Conservation (phyloP, 2,888 invertebrate genomes). For the Tyria jacobaeae region DNA sequence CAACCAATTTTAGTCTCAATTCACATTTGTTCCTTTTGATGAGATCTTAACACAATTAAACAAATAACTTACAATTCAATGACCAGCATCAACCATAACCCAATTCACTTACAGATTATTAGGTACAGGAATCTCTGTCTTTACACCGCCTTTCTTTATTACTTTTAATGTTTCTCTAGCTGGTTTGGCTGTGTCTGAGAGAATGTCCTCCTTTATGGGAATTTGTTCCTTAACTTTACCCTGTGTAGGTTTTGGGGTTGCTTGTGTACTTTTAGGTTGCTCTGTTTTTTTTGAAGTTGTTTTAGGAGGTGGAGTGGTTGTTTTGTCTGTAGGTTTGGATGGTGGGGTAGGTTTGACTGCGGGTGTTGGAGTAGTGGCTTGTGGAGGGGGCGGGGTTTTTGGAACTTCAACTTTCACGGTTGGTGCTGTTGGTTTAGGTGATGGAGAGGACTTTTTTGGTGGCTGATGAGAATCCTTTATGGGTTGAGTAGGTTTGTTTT, state of each 20-base stretch:
- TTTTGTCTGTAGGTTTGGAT: constrained; percentile 30
- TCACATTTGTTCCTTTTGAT: constrained; percentile 39
- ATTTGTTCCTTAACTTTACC: constrained; percentile 58
- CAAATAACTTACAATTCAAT: constrained; percentile 35
- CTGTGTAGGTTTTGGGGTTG: constrained; percentile 32
- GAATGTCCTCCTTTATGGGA: constrained; percentile 85
- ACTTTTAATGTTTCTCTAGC: constrained; percentile 86
- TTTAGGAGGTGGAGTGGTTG: constrained; percentile 37
- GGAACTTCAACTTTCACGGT: constrained; percentile 7
- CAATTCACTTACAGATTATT: constrained; percentile 56
- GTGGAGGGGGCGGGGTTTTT: constrained; percentile 8
- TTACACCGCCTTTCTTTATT: constrained; percentile 85
- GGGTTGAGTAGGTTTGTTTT: constrained; percentile 37
- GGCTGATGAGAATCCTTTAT: neutral
- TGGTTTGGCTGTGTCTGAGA: constrained; percentile 84
- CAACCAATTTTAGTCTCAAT: constrained; percentile 35
- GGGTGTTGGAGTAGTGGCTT: constrained; percentile 33
- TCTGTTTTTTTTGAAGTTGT: constrained; percentile 31
- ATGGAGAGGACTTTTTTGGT: constrained; percentile 1
- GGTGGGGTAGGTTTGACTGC: constrained; percentile 33
- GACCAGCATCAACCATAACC: constrained; percentile 16
- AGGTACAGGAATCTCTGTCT: constrained; percentile 78
- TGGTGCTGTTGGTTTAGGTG: constrained; percentile 10
- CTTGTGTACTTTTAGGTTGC: constrained; percentile 25
- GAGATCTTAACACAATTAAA: constrained; percentile 44